Evolutionary conservation across 2,888 invertebrate genomes (phyloP).

Genomic region (Metallyticus violacea): DNA sequence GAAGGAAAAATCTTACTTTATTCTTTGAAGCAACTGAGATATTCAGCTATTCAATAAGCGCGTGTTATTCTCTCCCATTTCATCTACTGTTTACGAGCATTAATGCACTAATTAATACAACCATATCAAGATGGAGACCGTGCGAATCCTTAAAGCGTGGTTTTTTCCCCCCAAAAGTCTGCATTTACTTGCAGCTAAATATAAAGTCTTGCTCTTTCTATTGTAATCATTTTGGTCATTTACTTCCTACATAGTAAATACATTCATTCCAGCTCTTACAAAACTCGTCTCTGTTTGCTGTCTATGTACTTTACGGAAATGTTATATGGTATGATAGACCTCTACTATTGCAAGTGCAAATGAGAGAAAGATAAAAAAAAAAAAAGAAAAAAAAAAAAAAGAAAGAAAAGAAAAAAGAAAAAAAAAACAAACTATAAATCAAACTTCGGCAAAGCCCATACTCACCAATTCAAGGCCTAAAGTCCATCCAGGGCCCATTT

Average conservation of each 20-base stretch:
- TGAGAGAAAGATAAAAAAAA: too few species aligned
- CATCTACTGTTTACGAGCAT: too few species aligned
- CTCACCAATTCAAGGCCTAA: constrained; percentile 56
- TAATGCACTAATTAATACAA: too few species aligned
- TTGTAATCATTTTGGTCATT: background rate
- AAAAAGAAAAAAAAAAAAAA: too few species aligned
- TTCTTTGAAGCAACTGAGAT: too few species aligned
- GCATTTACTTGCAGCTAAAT: background rate
- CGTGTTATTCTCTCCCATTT: too few species aligned
- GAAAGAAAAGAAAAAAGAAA: background rate
- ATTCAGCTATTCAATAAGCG: too few species aligned
- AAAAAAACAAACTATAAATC: background rate
- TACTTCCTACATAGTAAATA: too few species aligned
- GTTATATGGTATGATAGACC: background rate
- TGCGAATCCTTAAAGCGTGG: background rate
- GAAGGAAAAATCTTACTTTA: too few species aligned
- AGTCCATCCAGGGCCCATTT: constrained; percentile 46
- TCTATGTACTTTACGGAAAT: too few species aligned
- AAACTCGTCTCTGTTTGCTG: background rate
- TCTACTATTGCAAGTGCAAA: background rate
- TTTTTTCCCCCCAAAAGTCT: background rate
- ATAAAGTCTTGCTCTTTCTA: background rate
- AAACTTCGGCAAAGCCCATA: constrained; percentile 28
- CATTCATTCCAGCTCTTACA: background rate
- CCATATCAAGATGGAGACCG: background rate